Evolutionary conservation across 2,888 invertebrate species (phyloP).

Genomic region (Eupeodes luniger): DNA sequence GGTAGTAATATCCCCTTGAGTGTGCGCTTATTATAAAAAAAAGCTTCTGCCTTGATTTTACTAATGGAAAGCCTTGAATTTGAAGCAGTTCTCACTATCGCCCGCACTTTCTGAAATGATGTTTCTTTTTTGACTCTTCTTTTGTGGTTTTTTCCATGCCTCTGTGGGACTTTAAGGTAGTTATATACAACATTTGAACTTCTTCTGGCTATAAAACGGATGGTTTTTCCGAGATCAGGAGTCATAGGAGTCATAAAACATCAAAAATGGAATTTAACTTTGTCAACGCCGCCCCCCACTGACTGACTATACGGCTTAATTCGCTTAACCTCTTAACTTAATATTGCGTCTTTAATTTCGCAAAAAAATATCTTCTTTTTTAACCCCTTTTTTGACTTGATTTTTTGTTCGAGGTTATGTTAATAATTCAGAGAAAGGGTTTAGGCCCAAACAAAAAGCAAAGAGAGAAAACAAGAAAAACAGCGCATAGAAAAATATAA

Average conservation of each 20-base stretch:
- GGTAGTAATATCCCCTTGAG: no score
- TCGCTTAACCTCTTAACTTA: constrained; percentile 33
- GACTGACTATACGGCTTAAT: constrained; percentile 30
- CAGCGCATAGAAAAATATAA: constrained; percentile 22
- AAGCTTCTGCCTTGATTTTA: no score
- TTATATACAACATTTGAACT: no score
- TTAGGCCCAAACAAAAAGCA: background rate
- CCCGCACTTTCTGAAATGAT: no score
- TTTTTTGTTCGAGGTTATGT: background rate
- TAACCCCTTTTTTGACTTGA: background rate
- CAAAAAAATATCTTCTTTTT: background rate
- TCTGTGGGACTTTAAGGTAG: no score
- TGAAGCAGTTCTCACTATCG: no score
- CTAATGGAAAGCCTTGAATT: no score
- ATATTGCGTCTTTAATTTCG: constrained; percentile 46
- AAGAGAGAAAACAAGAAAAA: background rate
- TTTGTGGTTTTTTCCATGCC: no score
- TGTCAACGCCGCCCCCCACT: constrained; percentile 50
- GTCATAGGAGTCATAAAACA: background rate
- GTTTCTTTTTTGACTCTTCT: no score
- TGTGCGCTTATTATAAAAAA: no score
- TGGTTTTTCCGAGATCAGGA: no score
- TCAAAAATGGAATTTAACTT: constrained; percentile 28
- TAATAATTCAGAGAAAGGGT: background rate
- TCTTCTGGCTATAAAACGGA: no score